These are phyloP conservation scores for Adelges cooleyi DNA, from an alignment of 1,140 invertebrate species.

Conservation along the genomic window DNA sequence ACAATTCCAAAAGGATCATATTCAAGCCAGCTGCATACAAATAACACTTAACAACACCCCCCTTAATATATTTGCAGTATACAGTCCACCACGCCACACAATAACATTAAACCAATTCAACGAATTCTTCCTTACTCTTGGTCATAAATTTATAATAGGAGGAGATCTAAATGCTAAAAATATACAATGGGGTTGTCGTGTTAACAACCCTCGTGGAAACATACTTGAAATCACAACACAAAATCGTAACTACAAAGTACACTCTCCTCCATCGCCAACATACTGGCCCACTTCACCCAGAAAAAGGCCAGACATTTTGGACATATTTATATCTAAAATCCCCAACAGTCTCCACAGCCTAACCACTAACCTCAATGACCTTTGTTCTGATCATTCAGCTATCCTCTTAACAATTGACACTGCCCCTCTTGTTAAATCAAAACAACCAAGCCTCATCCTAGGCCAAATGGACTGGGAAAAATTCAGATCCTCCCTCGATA, in stretches of 20 bases:
- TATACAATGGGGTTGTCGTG: constrained; percentile 37
- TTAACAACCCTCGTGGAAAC: constrained; percentile 35
- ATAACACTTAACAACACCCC: constrained; percentile 30
- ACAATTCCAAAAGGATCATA: not conserved
- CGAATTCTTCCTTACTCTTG: constrained; percentile 35
- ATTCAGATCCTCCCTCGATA: too few species aligned
- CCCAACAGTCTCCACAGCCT: not conserved
- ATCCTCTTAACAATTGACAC: not conserved
- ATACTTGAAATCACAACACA: constrained; percentile 29
- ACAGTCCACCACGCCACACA: constrained; percentile 36
- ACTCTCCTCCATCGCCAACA: not conserved
- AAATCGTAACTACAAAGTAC: not conserved
- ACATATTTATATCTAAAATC: not conserved
- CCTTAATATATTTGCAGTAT: constrained; percentile 35
- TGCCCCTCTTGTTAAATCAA: too few species aligned
- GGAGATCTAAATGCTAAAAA: constrained; percentile 40
- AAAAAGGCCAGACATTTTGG: not conserved
- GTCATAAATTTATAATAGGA: constrained; percentile 36
- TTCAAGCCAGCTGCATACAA: not conserved
- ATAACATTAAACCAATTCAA: constrained; percentile 34
- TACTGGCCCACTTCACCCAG: constrained; percentile 1
- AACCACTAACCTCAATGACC: not conserved
- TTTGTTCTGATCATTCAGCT: not conserved
- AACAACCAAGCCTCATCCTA: too few species aligned
- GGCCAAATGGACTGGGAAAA: too few species aligned